A percentile compares a stretch with the other conserved stretches of the same genome.
phyloP scores from a whole-genome alignment of 2,113 vertebrate species.

The Clarias macrocephalus region DNA sequence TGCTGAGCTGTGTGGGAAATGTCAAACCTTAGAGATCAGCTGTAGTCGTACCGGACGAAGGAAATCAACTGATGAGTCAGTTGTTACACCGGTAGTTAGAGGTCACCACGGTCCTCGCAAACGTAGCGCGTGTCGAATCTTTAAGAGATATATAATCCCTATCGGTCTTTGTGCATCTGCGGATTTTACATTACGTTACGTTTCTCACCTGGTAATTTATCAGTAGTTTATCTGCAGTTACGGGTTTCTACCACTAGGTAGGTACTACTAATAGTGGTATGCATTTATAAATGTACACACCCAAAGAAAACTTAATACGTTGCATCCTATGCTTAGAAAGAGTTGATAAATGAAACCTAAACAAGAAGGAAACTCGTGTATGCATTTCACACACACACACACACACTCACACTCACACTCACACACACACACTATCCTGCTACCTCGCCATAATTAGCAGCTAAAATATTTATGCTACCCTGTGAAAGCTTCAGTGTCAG shows the following conservation, averaged over 20 bases:
- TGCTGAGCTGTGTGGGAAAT: not conserved
- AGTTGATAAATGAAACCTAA: not conserved
- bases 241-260: not conserved
- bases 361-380: not conserved
- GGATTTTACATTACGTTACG: not conserved
- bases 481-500: conserved; percentile 43
- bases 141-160: not conserved
- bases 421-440: not conserved
- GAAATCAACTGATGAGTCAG: not conserved
- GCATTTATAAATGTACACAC: not conserved
- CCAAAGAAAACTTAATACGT: not conserved
- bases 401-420: not conserved
- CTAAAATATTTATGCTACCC: conserved; percentile 54
- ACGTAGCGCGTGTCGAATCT: not conserved
- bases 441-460: conserved; percentile 49
- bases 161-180: not conserved
- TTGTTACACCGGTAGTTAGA: not conserved
- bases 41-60: not conserved
- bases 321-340: not conserved
- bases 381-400: not conserved
- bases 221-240: not conserved
- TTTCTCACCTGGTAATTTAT: not conserved
- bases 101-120: not conserved
- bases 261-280: not conserved
- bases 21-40: not conserved